Conservation (phyloP, 2,888 invertebrate species). For the Pollenia labialis region DNA sequence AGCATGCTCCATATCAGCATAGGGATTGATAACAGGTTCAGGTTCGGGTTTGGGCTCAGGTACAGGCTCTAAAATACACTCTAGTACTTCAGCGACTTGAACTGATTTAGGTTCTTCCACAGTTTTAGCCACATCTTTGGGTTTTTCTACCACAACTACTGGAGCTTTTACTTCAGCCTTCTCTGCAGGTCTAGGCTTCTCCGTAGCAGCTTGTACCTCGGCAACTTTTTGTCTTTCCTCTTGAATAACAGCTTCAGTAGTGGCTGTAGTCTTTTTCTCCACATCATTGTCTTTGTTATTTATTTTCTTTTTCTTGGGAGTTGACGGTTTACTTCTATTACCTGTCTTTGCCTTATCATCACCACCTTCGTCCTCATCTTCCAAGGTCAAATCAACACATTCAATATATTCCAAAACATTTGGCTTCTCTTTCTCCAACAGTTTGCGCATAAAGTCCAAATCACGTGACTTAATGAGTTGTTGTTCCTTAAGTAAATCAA, state of each 20-base stretch:
- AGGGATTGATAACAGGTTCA: constrained; percentile 77
- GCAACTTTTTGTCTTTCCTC: constrained; percentile 46
- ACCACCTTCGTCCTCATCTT: constrained; percentile 79
- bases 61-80: constrained; percentile 25
- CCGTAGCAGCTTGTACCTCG: not conserved
- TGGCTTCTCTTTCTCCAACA: constrained; percentile 80
- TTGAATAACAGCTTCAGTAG: not conserved
- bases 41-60: constrained; percentile 63
- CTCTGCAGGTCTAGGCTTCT: constrained; percentile 8
- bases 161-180: not conserved
- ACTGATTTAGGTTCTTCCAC: constrained; percentile 5
- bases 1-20: constrained; percentile 84
- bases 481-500: constrained; percentile 78
- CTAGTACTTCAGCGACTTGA: not conserved
- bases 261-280: constrained; percentile 38
- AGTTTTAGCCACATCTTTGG: not conserved
- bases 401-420: constrained; percentile 81
- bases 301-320: constrained; percentile 75
- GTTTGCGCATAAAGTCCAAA: constrained; percentile 80
- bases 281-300: constrained; percentile 51
- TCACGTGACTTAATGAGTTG: constrained; percentile 79
- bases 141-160: constrained; percentile 13
- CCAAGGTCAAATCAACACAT: constrained; percentile 80
- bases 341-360: constrained; percentile 65
- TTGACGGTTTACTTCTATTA: constrained; percentile 62